A percentile compares a stretch with the other conserved stretches of the same genome.
Conservation (phyloP, 2,113 vertebrate genomes). For the Podiceps cristatus region DNA sequence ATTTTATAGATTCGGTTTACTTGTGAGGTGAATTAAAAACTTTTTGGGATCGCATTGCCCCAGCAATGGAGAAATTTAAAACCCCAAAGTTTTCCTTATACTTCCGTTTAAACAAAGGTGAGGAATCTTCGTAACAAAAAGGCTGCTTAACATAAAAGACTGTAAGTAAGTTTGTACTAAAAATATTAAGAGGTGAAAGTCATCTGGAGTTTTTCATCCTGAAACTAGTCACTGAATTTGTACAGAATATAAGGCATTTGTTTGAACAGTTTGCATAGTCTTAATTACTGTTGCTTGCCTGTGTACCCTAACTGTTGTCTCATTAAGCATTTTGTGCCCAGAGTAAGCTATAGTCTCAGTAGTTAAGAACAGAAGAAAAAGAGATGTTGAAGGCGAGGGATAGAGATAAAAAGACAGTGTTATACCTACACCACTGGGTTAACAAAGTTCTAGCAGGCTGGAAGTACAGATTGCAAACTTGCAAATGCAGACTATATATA, state of each 20-base stretch:
- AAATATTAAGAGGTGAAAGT: not conserved
- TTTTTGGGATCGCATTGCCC: rapidly evolving
- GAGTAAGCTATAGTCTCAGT: not conserved
- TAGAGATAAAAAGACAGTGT: not conserved
- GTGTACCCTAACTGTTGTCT: not conserved
- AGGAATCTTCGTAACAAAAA: not conserved
- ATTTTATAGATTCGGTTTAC: not conserved
- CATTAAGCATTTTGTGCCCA: not conserved
- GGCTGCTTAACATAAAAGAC: not conserved
- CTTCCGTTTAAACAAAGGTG: not conserved
- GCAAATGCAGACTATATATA: not conserved
- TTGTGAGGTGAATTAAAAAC: not conserved
- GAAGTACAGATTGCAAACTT: not conserved
- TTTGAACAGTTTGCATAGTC: not conserved
- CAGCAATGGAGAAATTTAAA: not conserved
- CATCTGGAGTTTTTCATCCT: not conserved
- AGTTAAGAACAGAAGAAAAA: not conserved
- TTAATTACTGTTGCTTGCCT: not conserved
- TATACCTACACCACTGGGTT: not conserved
- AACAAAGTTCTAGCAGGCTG: not conserved
- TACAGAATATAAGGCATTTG: not conserved
- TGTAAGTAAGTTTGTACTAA: not conserved
- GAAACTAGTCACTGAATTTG: not conserved
- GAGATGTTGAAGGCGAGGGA: not conserved
- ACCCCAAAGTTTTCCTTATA: not conserved